Evolutionary conservation across 2,888 invertebrate species (phyloP), one percentile per base, ranked within the genome.

Genomic region (Oithona nana): DNA sequence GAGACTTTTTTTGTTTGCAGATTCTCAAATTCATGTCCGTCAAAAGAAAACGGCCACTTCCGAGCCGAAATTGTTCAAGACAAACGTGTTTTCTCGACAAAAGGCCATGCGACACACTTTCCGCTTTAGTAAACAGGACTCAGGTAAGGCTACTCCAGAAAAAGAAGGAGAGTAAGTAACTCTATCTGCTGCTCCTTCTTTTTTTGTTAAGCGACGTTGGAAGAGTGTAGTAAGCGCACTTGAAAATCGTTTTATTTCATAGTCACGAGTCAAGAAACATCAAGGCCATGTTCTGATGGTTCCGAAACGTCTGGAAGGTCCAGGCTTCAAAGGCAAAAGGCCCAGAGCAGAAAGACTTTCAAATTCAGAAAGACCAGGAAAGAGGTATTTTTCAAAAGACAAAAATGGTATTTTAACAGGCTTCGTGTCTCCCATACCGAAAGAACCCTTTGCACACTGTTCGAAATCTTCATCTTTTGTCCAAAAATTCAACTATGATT

Each of bases 311-410:
- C 39, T 39, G 39, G 26, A 26, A 54, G 54, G 16, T 54, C 74
- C 66, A 68, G 75, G 3, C 78, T 94, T 64, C 94, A 94, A 71
- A 80, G 94, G 24, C 84, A 90, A 62, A 93, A 90, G 75, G 92
- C 89, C 39, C 92, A 89, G 70, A 93, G 90, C 69, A 81, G 93
- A 69, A 92, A 89, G 75, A 93, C 93, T 0, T 94, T 94, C 75
- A 82, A 90, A 65, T 79, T 88, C 65, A 79, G 86, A 67, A 84
- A 86, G 71, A 86, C 85, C 71, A 79, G 86, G 69, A 82, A 79
- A 69, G 81, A 75, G 24, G 49, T 59, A n/a, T n/a, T n/a, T n/a
- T n/a, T n/a, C n/a, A n/a, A n/a, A n/a, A n/a, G n/a, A n/a, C n/a
- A n/a, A n/a, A n/a, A n/a, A n/a, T n/a, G n/a, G n/a, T n/a, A n/a